phyloP scores from a whole-genome alignment of 2,797 vertebrate genomes.

The Leptoclinus maculatus region DNA sequence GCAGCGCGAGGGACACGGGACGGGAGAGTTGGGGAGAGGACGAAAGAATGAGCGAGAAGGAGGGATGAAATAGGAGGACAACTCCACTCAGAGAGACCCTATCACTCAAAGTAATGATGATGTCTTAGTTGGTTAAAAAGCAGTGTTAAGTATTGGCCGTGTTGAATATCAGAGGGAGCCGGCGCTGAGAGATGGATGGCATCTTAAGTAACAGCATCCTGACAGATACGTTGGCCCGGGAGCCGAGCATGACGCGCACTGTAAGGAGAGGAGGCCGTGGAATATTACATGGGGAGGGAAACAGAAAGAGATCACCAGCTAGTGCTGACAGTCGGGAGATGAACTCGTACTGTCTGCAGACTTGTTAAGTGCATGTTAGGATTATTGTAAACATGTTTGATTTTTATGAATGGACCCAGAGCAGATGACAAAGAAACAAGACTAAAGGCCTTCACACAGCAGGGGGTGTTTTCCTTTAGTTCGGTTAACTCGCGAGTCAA shows the following conservation, averaged over 20 bases:
- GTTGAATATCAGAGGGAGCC: constrained; percentile 66
- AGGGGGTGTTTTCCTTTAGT: background rate
- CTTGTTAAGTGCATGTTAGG: background rate
- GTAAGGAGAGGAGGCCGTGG: constrained; percentile 50
- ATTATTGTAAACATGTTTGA: background rate
- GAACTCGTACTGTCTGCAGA: background rate
- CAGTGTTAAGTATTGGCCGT: constrained; percentile 75
- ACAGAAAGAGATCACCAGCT: background rate
- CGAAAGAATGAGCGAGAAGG: constrained; percentile 53
- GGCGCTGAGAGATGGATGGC: constrained; percentile 73
- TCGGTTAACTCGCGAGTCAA: background rate
- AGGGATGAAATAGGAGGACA: constrained; percentile 79
- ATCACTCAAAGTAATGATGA: constrained; percentile 86
- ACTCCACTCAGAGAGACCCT: constrained; percentile 71
- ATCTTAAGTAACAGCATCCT: constrained; percentile 84
- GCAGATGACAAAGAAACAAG: background rate
- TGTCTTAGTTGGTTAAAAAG: constrained; percentile 87
- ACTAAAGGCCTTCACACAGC: background rate
- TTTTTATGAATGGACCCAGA: background rate
- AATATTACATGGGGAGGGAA: constrained; percentile 36
- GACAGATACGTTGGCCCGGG: constrained; percentile 73
- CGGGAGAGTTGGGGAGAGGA: constrained; percentile 61
- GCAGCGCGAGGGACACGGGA: constrained; percentile 41
- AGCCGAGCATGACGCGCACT: constrained; percentile 50
- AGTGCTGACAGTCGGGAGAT: background rate